Conservation (phyloP, 2,797 vertebrate genomes). For the Acridotheres tristis region DNA sequence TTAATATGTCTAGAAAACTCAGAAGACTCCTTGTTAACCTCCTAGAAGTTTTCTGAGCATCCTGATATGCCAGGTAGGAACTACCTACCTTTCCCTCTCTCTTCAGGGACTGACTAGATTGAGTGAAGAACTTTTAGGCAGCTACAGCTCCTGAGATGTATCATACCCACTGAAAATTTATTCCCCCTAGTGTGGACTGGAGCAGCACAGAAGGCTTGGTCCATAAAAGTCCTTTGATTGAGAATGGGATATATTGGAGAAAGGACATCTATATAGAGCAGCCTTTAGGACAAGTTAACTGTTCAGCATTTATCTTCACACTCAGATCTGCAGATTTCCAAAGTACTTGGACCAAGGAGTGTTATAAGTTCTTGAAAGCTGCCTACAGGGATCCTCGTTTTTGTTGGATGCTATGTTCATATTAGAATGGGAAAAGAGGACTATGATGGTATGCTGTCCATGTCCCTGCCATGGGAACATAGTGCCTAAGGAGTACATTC, state of each 20-base stretch:
- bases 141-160: neutral
- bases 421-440: neutral
- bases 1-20: neutral
- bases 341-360: neutral
- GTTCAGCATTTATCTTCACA: neutral
- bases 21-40: neutral
- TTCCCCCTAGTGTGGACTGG: neutral
- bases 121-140: neutral
- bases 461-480: neutral
- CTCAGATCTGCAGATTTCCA: neutral
- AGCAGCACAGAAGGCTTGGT: neutral
- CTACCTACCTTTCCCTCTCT: neutral
- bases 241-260: neutral
- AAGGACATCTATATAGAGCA: neutral
- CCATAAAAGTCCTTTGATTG: neutral
- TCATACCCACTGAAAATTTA: neutral
- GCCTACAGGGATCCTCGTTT: neutral
- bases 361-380: neutral
- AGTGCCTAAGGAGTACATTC: neutral
- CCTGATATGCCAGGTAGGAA: neutral
- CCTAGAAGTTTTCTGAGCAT: neutral
- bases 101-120: neutral
- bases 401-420: neutral
- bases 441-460: neutral
- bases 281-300: neutral